phyloP scores from a whole-genome alignment of 2,888 invertebrate genomes.

The Lithophane ornitopus region DNA sequence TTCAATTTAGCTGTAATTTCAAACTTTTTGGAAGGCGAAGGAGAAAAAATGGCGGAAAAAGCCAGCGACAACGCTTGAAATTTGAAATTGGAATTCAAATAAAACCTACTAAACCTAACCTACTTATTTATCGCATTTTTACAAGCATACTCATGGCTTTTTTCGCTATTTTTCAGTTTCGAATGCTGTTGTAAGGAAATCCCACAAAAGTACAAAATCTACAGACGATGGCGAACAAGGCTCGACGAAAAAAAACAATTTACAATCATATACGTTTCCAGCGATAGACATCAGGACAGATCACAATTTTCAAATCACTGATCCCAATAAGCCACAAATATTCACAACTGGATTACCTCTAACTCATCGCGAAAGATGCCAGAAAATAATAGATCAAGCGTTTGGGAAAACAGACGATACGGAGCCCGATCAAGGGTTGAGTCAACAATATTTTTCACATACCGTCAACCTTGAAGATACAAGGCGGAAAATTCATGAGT shows the following conservation, averaged over 20 bases:
- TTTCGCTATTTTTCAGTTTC: conserved; percentile 77
- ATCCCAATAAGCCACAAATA: not conserved
- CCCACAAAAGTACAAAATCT: conserved; percentile 63
- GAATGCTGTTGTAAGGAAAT: conserved; percentile 57
- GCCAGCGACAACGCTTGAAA: conserved; percentile 47
- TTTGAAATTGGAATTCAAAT: not conserved
- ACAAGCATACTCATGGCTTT: conserved; percentile 70
- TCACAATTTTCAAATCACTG: not conserved
- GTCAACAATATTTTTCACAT: conserved; percentile 35
- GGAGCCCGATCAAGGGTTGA: not conserved
- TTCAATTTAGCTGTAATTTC: conserved; percentile 4
- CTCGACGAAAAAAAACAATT: not conserved
- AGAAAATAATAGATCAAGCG: conserved; percentile 61
- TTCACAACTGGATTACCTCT: not conserved
- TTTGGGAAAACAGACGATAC: conserved; percentile 52
- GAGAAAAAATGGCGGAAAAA: conserved; percentile 76
- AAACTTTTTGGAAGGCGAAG: not conserved
- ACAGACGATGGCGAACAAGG: conserved; percentile 33
- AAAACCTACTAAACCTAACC: not conserved
- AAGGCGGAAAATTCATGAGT: conserved; percentile 23
- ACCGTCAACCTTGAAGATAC: conserved; percentile 41
- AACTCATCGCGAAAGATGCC: conserved; percentile 61
- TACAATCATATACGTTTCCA: not conserved
- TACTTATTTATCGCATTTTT: conserved; percentile 4
- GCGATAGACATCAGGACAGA: not conserved